phyloP scores from a whole-genome alignment of 2,113 vertebrate genomes.

The Poeciliopsis occidentalis region DNA sequence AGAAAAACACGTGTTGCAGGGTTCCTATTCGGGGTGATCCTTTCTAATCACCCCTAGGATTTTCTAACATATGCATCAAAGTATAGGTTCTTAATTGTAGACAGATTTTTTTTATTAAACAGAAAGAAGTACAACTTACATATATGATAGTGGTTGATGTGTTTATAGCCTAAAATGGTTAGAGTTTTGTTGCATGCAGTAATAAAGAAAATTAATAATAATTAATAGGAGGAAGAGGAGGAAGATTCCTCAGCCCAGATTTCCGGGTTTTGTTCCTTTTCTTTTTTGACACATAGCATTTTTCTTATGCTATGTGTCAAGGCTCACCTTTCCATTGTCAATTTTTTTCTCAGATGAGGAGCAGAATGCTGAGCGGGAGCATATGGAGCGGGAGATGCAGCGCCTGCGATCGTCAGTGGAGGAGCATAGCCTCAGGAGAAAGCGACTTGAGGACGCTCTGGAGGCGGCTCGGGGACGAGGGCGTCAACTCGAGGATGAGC shows the following conservation, averaged over 20 bases:
- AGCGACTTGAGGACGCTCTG: slow-evolving; percentile 91
- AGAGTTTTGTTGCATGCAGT: not conserved
- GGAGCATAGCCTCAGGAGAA: slow-evolving; percentile 87
- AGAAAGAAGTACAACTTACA: too few relatives aligned
- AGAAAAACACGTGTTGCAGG: not conserved
- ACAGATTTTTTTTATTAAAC: too few relatives aligned
- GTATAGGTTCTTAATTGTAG: too few relatives aligned
- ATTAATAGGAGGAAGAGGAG: too few relatives aligned
- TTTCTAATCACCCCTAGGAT: not conserved
- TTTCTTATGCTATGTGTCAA: not conserved
- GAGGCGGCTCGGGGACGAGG: slow-evolving; percentile 86
- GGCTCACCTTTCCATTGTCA: not conserved
- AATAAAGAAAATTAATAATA: not conserved
- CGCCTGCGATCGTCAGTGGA: slow-evolving; percentile 84
- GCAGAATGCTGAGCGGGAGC: slow-evolving; percentile 90
- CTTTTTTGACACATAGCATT: too few relatives aligned
- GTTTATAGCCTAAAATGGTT: too few relatives aligned
- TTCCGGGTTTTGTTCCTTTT: too few relatives aligned
- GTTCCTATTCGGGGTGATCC: not conserved
- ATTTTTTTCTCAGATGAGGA: slow-evolving; percentile 83
- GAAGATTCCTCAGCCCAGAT: too few relatives aligned
- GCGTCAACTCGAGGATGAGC: slow-evolving; percentile 89
- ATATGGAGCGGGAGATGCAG: slow-evolving; percentile 86
- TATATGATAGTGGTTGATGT: too few relatives aligned
- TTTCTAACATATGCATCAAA: not conserved